Base-by-base conservation (phyloP, 2,113 vertebrate genomes). In the Campylomormyrus tamandua region DNA sequence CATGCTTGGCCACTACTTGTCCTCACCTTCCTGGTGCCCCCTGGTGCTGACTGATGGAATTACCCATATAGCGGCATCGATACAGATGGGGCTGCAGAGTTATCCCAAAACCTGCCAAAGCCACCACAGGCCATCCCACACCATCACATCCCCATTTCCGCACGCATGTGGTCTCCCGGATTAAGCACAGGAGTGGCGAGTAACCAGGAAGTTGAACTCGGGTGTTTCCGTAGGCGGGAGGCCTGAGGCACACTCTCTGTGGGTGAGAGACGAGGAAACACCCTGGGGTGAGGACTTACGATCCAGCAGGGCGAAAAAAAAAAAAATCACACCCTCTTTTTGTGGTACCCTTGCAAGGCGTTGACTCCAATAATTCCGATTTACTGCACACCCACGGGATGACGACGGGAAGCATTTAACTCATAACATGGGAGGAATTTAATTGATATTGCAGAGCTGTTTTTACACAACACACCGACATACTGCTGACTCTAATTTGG, bases 51-150 rank as follows among this genome's bases (percentile, higher is more conserved):
- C 95, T 96, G 95, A 94, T 93, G 93, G 92, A 93, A 92, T 90
- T 93, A 93, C 94, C 95, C 95, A 95, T 95, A 95, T 95, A 95
- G 93, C 93, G 92, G 91, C 94, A 93, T 95, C 93, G 93, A 87
- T 90, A 85, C 92, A 91, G 94, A 94, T 93, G 93, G 93, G 94
- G 93, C 93, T 93, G 93, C 93, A 92, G 49, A 95, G 95, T 94
- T 94, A 94, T 95, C 95, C 95, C 93, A 93, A 94, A 95, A 95
- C 95, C 95, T 91, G 90, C 92, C 89, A 49, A 91, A 91, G 91
- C 92, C 92, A 21, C 66, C 31, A 5, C 49, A 53, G 85, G 48
- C 50, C 19, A 87, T 39, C 15, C 48, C 27, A 27, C 17, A 0
- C 27, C 11, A 48, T 56, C 50, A 19, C 49, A 35, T 27, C 49